Evolutionary conservation across 2,113 vertebrate genomes (phyloP).

Genomic region (Pituophis catenifer): DNA sequence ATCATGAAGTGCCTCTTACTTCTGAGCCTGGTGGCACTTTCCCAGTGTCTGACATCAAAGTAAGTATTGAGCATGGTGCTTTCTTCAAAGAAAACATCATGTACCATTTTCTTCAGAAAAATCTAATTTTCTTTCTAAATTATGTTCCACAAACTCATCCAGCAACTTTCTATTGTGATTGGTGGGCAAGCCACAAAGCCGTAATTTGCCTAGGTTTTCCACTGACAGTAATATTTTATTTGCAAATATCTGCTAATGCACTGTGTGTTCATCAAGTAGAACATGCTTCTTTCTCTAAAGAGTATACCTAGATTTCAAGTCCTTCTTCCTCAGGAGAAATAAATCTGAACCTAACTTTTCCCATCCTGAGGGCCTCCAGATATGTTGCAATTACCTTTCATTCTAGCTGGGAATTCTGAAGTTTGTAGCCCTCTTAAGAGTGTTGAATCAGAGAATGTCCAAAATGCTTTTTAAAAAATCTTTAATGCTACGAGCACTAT

Average conservation of each 20-base stretch:
- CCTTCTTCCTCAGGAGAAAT: background rate
- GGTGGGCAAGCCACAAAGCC: background rate
- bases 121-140: background rate
- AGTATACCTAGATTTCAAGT: background rate
- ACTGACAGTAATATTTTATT: background rate
- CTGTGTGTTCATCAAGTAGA: background rate
- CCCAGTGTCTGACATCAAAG: slow-evolving; percentile 50
- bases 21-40: slow-evolving; percentile 57
- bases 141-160: background rate
- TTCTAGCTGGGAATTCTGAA: background rate
- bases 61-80: slow-evolving; percentile 32
- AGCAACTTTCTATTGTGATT: background rate
- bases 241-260: background rate
- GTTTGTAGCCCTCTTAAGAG: background rate
- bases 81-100: background rate
- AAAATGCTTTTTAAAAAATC: background rate
- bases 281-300: background rate
- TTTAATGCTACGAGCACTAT: background rate
- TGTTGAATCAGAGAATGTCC: background rate
- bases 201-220: background rate
- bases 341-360: background rate
- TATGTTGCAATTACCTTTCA: background rate
- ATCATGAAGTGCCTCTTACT: slow-evolving; percentile 67
- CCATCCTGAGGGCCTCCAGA: background rate
- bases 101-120: background rate